Conservation (phyloP, 2,888 invertebrate genomes). For the Metallyticus violacea region DNA sequence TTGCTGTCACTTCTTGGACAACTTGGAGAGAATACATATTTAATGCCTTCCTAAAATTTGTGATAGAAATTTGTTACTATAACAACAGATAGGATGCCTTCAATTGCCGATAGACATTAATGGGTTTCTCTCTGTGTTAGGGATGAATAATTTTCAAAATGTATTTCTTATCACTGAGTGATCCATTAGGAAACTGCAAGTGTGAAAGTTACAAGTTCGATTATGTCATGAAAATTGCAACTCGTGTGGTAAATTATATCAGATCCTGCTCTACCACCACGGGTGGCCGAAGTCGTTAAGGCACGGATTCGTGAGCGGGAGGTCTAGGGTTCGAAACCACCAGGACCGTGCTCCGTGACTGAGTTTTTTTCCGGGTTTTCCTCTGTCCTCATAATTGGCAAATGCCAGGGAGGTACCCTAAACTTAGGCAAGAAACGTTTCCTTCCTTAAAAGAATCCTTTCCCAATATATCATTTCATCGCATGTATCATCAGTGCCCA, state of each 20-base stretch:
- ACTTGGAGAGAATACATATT: not conserved
- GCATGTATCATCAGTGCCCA: no score
- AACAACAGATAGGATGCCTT: slow-evolving; percentile 7
- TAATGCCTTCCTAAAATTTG: not conserved
- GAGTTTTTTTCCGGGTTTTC: no score
- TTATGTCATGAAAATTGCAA: slow-evolving; percentile 16
- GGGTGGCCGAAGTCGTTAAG: no score
- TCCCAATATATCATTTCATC: no score
- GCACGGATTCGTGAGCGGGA: no score
- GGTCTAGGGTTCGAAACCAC: no score
- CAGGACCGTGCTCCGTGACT: no score
- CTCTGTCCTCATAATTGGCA: no score
- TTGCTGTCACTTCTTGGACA: not conserved
- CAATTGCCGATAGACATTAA: not conserved
- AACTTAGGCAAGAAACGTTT: no score
- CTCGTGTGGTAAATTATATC: slow-evolving; percentile 3
- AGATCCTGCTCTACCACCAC: slow-evolving; percentile 9
- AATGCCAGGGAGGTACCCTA: no score
- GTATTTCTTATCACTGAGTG: slow-evolving; percentile 16
- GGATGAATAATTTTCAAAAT: slow-evolving; percentile 4
- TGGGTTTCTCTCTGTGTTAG: not conserved
- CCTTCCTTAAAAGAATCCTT: no score
- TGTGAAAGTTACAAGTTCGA: slow-evolving; percentile 20
- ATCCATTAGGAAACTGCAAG: slow-evolving; percentile 20
- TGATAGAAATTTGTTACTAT: not conserved